Evolutionary conservation across 37 sponge, comb jelly and placozoan genomes (phyloP).

Genomic region (Bolinopsis microptera): DNA sequence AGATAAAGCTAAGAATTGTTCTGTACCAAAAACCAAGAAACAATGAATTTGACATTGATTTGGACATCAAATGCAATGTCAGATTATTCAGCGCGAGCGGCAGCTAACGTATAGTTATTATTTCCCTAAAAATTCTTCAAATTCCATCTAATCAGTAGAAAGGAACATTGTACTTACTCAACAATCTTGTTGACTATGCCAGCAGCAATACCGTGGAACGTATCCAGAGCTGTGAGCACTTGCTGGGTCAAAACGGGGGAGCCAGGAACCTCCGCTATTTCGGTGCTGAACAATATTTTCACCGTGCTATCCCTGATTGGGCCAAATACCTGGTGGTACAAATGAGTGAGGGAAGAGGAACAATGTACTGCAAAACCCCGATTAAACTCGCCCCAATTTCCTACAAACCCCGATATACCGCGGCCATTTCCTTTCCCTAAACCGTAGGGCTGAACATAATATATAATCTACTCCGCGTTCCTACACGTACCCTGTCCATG

Average conservation of each 20-base stretch:
- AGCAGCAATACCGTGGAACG: slow-evolving; percentile 30
- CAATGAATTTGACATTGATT: too few species aligned
- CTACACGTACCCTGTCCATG: slow-evolving; percentile 32
- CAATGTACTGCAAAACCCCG: background rate
- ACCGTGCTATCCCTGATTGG: slow-evolving; percentile 13
- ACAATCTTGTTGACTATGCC: slow-evolving; percentile 40
- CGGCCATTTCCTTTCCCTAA: too few species aligned
- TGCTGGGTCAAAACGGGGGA: background rate
- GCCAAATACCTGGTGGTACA: slow-evolving; percentile 63
- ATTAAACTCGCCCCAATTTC: background rate
- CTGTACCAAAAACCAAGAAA: too few species aligned
- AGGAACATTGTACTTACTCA: slow-evolving; percentile 1
- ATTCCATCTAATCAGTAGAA: too few species aligned
- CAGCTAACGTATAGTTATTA: too few species aligned
- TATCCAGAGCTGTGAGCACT: slow-evolving; percentile 38
- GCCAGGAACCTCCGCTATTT: background rate
- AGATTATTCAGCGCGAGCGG: too few species aligned
- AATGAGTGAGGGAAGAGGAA: background rate
- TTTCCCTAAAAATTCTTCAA: too few species aligned
- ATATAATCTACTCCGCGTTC: too few species aligned
- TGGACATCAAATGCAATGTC: too few species aligned
- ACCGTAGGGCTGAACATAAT: too few species aligned
- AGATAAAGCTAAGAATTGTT: too few species aligned
- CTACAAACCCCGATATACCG: too few species aligned
- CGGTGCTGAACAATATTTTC: background rate